These are phyloP conservation scores for Autographa gamma DNA, from an alignment of 2,888 invertebrate species.

Conservation along the genomic window DNA sequence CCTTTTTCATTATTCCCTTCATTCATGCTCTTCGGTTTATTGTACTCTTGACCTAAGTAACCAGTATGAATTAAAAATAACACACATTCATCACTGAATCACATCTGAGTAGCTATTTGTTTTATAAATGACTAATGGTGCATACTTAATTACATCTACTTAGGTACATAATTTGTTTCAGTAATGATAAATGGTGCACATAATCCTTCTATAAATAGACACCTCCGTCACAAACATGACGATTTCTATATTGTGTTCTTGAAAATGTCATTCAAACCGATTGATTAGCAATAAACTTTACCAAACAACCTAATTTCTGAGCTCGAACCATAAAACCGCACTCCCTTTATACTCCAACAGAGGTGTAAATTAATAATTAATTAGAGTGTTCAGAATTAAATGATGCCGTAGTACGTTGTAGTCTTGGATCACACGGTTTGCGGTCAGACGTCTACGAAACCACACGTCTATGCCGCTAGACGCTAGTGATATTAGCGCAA, in stretches of 20 bases:
- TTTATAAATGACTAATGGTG: too few relatives aligned
- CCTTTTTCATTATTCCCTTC: too few relatives aligned
- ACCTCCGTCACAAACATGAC: too few relatives aligned
- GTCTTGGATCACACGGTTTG: constrained; percentile 31
- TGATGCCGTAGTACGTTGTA: constrained; percentile 30
- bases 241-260: too few relatives aligned
- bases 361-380: constrained; percentile 52
- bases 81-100: background rate
- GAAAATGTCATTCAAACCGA: background rate
- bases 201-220: too few relatives aligned
- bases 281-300: background rate
- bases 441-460: constrained; percentile 20
- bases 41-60: too few relatives aligned
- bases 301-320: constrained; percentile 25
- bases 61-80: too few relatives aligned
- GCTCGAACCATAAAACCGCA: constrained; percentile 21
- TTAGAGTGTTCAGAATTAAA: constrained; percentile 51
- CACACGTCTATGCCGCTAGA: constrained; percentile 11
- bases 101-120: too few relatives aligned
- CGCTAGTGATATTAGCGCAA: constrained; percentile 17
- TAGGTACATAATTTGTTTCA: too few relatives aligned
- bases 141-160: too few relatives aligned
- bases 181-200: too few relatives aligned
- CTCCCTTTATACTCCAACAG: constrained; percentile 55
- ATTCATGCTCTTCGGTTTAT: too few relatives aligned